Base-by-base conservation (phyloP, 2,113 vertebrate species). In the Epinephelus cyanopodus region DNA sequence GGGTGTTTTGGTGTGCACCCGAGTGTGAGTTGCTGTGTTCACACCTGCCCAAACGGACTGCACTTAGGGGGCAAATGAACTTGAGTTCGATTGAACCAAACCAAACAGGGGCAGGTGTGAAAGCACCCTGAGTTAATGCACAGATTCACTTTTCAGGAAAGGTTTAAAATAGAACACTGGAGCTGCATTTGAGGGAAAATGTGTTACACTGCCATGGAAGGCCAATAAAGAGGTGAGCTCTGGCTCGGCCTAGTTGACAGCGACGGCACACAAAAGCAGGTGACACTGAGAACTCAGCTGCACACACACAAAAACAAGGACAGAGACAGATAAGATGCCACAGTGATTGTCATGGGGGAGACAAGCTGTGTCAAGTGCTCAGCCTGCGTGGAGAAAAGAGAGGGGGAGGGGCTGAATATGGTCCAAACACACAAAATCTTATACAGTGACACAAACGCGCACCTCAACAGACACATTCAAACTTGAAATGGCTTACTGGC, bases 321-420 rank as follows among this genome's bases (percentile, higher is more conserved):
- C 58, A 71, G 64, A 90, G 58, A 85, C 60, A 68, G 79, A 82
- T 63, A 80, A 82, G 68, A 84, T 71, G 76, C 74, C 74, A 82
- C 64, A 33, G 75, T 73, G 81, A 83, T 42, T 87, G 88, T 90
- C 83, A 86, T 56, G 62, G 61, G 65, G 82, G 82, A 91, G 84
- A 83, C 69, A 50, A 84, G 90, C 82, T 65, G 77, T 87, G 90
- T 91, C 89, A 90, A 89, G 83, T 88, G 86, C 73, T 92, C 91
- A 89, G 62, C 62, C 75, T 57, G 86, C 42, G 23, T 87, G 82
- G 79, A 86, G 81, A 75, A 27, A 47, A 75, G 53, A 54, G 74
- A 77, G 53, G 76, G 29, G 70, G 70, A 33, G 64, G 33, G 56
- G 63, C 29, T 19, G 63, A 78, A 66, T 76, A 39, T 42, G 72